These are phyloP conservation scores for Xylota segnis DNA, from an alignment of 2,888 invertebrate genomes.

Conservation along the genomic window DNA sequence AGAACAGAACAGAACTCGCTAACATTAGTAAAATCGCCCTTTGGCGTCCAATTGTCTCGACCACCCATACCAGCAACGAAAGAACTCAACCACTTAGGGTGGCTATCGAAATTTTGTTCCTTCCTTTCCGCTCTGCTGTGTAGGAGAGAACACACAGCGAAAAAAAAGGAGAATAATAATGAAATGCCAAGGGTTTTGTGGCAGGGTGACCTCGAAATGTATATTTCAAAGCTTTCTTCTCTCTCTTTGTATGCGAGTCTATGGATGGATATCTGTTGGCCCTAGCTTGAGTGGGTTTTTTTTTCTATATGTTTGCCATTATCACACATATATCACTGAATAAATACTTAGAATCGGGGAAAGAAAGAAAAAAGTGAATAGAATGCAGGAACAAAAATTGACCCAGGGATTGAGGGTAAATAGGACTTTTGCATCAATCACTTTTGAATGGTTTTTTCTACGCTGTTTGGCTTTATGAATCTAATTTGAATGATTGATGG, in stretches of 20 bases:
- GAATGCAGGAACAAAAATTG: conserved; percentile 27
- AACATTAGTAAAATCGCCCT: conserved; percentile 62
- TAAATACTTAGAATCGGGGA: conserved; percentile 35
- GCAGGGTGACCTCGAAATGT: conserved; percentile 65
- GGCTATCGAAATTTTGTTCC: conserved; percentile 57
- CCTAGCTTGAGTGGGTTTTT: conserved; percentile 38
- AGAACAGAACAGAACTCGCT: conserved; percentile 30
- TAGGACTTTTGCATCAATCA: conserved; percentile 66
- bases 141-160: conserved; percentile 16
- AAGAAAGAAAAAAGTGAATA: conserved; percentile 14
- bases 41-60: conserved; percentile 76
- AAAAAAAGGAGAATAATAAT: conserved; percentile 31
- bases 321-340: conserved; percentile 42
- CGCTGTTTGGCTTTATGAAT: conserved; percentile 38
- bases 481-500: conserved; percentile 66
- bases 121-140: conserved; percentile 5
- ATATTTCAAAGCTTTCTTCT: conserved; percentile 47
- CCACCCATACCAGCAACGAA: conserved; percentile 57
- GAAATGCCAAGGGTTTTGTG: conserved; percentile 66
- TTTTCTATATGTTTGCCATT: conserved; percentile 19
- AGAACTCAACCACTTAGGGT: conserved; percentile 62
- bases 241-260: conserved; percentile 10
- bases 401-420: conserved; percentile 46
- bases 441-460: conserved; percentile 24
- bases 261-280: conserved; percentile 11